phyloP scores from a whole-genome alignment of 1,140 invertebrate genomes.

The Anastrepha obliqua region DNA sequence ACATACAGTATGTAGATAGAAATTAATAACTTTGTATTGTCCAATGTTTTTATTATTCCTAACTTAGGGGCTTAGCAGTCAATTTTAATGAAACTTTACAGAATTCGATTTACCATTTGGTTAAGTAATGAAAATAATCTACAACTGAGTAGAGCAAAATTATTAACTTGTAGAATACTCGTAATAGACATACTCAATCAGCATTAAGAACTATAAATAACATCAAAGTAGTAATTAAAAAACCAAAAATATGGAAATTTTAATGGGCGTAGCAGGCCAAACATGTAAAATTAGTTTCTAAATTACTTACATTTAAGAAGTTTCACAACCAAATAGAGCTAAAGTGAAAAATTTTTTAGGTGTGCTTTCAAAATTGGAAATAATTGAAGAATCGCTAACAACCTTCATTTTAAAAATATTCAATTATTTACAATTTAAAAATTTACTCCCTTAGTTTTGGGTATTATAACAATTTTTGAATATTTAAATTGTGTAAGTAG shows the following conservation, averaged over 20 bases:
- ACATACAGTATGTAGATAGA: neutral
- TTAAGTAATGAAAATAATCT: neutral
- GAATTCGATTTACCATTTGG: neutral
- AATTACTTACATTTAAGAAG: neutral
- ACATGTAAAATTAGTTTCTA: neutral
- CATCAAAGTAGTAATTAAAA: constrained; percentile 9
- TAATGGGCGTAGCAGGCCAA: neutral
- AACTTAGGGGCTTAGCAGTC: constrained; percentile 3
- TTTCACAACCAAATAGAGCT: constrained; percentile 20
- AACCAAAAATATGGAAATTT: constrained; percentile 1
- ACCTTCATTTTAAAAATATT: neutral
- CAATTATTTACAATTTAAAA: neutral
- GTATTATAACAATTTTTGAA: neutral
- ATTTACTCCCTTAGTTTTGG: neutral
- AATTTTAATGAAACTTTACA: neutral
- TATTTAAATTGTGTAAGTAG: neutral
- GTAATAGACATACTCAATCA: neutral
- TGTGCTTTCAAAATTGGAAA: constrained; percentile 13
- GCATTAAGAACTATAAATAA: neutral
- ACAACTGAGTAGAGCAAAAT: neutral
- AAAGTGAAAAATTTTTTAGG: neutral
- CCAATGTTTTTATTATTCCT: neutral
- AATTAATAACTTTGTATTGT: neutral
- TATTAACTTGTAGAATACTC: constrained; percentile 21
- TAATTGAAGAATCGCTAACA: neutral